Conservation (phyloP, 53 echinoderm and acorn worm species). For the Holothuria leucospilota region DNA sequence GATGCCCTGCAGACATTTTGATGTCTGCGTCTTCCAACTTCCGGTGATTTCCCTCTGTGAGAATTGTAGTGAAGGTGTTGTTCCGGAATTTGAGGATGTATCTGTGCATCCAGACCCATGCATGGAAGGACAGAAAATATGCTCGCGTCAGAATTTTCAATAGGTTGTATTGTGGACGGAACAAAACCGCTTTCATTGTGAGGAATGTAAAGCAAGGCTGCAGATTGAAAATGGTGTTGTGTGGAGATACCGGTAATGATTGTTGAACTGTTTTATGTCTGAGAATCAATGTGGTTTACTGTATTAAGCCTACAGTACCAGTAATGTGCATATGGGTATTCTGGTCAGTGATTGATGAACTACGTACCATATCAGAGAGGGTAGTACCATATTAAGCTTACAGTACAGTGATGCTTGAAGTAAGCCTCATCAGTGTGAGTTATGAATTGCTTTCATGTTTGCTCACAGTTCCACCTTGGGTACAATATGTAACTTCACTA, state of each 20-base stretch:
- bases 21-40: slow-evolving; percentile 11
- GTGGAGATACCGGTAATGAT: slow-evolving; percentile 13
- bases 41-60: slow-evolving; percentile 29
- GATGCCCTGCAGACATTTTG: slow-evolving; percentile 46
- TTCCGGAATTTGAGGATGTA: slow-evolving; percentile 10
- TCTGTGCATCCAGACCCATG: slow-evolving; percentile 38
- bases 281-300: too few relatives aligned
- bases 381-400: too few relatives aligned
- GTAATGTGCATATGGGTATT: too few relatives aligned
- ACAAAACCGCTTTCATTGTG: slow-evolving; percentile 42
- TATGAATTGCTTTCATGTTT: too few relatives aligned
- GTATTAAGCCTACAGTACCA: too few relatives aligned
- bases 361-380: too few relatives aligned
- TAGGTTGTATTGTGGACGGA: slow-evolving; percentile 35
- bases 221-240: slow-evolving; percentile 35
- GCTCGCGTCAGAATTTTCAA: slow-evolving; percentile 21
- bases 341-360: too few relatives aligned
- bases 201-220: slow-evolving; percentile 34
- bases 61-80: slow-evolving; percentile 17
- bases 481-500: too few relatives aligned
- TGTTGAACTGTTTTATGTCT: not conserved
- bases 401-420: too few relatives aligned
- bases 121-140: slow-evolving; percentile 1
- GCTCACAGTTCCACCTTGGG: too few relatives aligned
- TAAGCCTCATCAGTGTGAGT: too few relatives aligned